phyloP scores from a whole-genome alignment of 2,797 vertebrate genomes.

The Anguilla megastoma region DNA sequence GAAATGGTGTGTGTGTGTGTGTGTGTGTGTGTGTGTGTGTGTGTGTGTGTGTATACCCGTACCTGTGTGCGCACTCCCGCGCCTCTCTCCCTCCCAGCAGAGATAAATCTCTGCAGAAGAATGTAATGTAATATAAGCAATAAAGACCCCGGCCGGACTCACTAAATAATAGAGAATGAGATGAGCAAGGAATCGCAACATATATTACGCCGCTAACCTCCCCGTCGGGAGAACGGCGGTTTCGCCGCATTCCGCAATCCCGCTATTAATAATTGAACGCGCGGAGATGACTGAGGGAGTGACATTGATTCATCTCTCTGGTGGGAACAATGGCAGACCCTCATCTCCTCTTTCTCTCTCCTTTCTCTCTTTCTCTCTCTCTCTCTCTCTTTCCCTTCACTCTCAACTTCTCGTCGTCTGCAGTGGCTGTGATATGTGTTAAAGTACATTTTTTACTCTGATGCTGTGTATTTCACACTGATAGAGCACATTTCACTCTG shows the following conservation, averaged over 20 bases:
- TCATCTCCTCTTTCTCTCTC: not conserved
- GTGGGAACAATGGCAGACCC: not conserved
- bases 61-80: not conserved
- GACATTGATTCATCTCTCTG: not conserved
- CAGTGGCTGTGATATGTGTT: not conserved
- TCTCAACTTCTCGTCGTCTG: not conserved
- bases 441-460: too few relatives aligned
- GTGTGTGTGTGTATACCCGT: not conserved
- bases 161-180: not conserved
- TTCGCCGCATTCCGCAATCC: not conserved
- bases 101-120: not conserved
- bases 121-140: not conserved
- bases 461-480: too few relatives aligned
- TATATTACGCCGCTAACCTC: not conserved
- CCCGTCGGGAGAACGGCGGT: not conserved
- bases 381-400: not conserved
- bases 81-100: not conserved
- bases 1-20: not conserved
- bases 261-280: not conserved
- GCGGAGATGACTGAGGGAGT: not conserved
- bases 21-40: too few relatives aligned
- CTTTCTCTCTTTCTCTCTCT: not conserved
- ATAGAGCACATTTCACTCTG: too few relatives aligned
- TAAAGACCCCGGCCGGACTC: not conserved
- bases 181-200: not conserved